These are phyloP conservation scores for Nycteola revayana DNA, from an alignment of 2,888 invertebrate species.

Conservation along the genomic window DNA sequence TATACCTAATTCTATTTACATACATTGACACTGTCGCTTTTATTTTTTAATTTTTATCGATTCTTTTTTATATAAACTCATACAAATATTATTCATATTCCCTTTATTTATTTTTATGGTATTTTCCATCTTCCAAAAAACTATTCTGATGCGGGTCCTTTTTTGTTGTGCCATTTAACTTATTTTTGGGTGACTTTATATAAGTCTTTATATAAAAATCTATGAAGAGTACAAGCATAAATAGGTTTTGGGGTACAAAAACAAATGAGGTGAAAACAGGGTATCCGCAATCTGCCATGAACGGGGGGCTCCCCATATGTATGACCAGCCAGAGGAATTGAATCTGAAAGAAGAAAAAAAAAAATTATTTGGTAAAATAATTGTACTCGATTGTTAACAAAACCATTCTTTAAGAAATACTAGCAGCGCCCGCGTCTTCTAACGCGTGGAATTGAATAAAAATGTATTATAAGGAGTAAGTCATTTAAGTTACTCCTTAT, in stretches of 20 bases:
- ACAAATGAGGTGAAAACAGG: slow-evolving; percentile 80
- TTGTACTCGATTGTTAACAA: too few relatives aligned
- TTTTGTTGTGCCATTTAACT: slow-evolving; percentile 7
- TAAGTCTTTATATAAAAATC: slow-evolving; percentile 87
- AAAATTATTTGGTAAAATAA: too few relatives aligned
- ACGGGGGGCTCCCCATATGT: slow-evolving; percentile 73
- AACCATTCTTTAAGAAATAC: too few relatives aligned
- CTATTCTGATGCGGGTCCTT: too few relatives aligned
- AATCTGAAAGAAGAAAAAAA: slow-evolving; percentile 56
- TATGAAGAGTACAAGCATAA: slow-evolving; percentile 84
- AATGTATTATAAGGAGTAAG: too few relatives aligned
- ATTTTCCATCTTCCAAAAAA: too few relatives aligned
- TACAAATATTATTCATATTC: background rate
- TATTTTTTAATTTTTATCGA: too few relatives aligned
- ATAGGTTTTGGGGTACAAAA: slow-evolving; percentile 84
- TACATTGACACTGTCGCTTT: too few relatives aligned
- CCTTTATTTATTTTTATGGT: background rate
- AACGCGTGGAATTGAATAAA: too few relatives aligned
- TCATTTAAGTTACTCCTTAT: too few relatives aligned
- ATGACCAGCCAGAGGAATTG: slow-evolving; percentile 84
- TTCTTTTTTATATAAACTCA: background rate
- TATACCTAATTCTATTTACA: too few relatives aligned
- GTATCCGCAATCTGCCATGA: slow-evolving; percentile 80
- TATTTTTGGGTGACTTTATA: slow-evolving; percentile 50
- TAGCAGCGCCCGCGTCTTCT: too few relatives aligned